A percentile compares a stretch with the other conserved stretches of the same genome.
Conservation (phyloP, 1,140 invertebrate species). For the Magallana gigas region DNA sequence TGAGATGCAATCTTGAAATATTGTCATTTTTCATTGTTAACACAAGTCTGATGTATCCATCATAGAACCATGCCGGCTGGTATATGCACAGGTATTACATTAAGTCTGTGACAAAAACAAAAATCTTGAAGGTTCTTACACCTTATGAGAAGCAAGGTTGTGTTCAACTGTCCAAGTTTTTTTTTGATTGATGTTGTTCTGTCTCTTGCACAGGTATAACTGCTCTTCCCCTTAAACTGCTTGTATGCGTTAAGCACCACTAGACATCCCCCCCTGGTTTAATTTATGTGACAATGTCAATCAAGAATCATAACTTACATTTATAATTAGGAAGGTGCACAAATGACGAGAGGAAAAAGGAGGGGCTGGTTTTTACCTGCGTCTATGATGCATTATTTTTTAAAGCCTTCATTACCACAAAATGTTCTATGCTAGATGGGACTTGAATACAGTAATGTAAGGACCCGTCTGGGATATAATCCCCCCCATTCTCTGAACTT, state of each 20-base stretch:
- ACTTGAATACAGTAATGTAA: constrained; percentile 19
- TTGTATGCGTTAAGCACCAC: constrained; percentile 27
- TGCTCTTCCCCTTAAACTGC: not conserved
- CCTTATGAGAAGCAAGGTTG: not conserved
- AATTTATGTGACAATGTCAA: constrained; percentile 28
- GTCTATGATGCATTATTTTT: constrained; percentile 29
- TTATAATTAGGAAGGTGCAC: constrained; percentile 34
- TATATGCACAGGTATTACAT: not conserved
- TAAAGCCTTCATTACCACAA: constrained; percentile 35
- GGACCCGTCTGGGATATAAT: not conserved
- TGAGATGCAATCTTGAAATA: constrained; percentile 22
- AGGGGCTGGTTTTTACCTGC: constrained; percentile 16
- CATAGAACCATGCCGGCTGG: too few species aligned
- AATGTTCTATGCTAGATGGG: constrained; percentile 31
- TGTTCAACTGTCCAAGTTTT: not conserved
- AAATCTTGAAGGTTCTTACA: not conserved
- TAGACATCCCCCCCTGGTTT: not conserved
- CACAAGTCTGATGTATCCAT: too few species aligned
- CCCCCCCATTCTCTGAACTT: not conserved
- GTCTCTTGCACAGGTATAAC: not conserved
- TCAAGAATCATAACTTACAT: constrained; percentile 33
- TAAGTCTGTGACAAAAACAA: not conserved
- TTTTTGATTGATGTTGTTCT: constrained; percentile 13
- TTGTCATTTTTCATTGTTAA: not conserved
- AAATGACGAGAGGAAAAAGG: constrained; percentile 27